A percentile compares a stretch with the other conserved stretches of the same genome.
phyloP scores from a whole-genome alignment of 30 jellyfish, hydroid and myxozoan species.

The Sanderia malayensis region DNA sequence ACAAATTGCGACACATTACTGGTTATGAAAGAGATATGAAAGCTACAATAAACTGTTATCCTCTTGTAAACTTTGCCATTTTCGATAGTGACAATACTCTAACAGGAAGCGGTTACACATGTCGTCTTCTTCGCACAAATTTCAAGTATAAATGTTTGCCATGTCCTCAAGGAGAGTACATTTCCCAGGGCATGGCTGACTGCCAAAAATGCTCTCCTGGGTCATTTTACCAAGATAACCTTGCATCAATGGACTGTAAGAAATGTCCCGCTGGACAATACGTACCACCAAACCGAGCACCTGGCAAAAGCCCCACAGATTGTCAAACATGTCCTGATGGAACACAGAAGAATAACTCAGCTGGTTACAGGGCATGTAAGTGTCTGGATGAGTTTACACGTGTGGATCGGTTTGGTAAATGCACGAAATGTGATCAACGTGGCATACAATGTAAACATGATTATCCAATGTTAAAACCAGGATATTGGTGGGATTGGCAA shows the following conservation, averaged over 20 bases:
- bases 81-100: not conserved
- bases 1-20: constrained; percentile 5
- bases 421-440: constrained; percentile 7
- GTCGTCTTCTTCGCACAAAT: not conserved
- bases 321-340: constrained; percentile 55
- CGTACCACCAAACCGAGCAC: constrained; percentile 28
- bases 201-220: constrained; percentile 57
- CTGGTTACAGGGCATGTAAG: constrained; percentile 40
- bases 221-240: constrained; percentile 36
- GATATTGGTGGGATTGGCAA: constrained; percentile 48
- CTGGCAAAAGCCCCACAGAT: constrained; percentile 35
- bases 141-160: constrained; percentile 15
- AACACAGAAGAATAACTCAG: constrained; percentile 28
- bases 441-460: constrained; percentile 41
- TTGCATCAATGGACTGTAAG: constrained; percentile 27
- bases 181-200: not conserved
- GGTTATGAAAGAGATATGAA: not conserved
- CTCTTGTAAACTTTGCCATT: constrained; percentile 12
- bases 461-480: constrained; percentile 17
- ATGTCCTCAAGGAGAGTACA: constrained; percentile 33
- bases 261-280: constrained; percentile 40
- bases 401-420: constrained; percentile 37
- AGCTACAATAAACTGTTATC: constrained; percentile 33
- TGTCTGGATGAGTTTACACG: constrained; percentile 39
- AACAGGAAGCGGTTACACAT: constrained; percentile 32